Percentiles rank a stretch among this genome's conserved stretches.
These are phyloP conservation scores for Etheostoma nigrum DNA, from an alignment of 2,797 vertebrate species.

Conservation along the genomic window DNA sequence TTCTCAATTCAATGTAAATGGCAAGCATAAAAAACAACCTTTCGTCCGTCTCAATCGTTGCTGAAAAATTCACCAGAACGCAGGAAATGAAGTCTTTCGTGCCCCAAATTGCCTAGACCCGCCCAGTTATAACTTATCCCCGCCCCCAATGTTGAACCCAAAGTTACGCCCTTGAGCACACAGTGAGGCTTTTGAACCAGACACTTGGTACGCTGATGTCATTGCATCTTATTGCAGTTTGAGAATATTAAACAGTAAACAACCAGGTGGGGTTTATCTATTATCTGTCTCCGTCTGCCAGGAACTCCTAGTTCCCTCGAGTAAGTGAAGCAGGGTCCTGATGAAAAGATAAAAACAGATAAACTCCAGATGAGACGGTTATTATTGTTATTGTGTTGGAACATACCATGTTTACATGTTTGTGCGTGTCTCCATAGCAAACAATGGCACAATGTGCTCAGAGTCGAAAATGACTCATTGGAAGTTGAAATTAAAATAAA, in stretches of 20 bases:
- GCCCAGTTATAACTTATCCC: no score
- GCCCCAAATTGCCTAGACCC: no score
- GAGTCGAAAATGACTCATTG: constrained; percentile 52
- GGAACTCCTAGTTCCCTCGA: constrained; percentile 41
- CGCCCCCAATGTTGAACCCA: no score
- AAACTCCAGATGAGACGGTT: constrained; percentile 76
- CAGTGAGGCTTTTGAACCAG: constrained; percentile 15
- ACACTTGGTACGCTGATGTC: constrained; percentile 52
- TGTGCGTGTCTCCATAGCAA: constrained; percentile 52
- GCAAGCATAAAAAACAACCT: no score
- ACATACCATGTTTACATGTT: constrained; percentile 77
- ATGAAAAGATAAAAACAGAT: constrained; percentile 76
- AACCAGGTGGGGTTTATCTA: constrained; percentile 59
- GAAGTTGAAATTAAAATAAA: constrained; percentile 41
- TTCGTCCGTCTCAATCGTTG: no score
- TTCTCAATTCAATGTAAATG: no score
- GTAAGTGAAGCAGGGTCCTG: constrained; percentile 50
- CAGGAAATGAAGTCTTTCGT: no score
- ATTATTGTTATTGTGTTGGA: constrained; percentile 73
- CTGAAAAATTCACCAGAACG: no score
- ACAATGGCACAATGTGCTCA: constrained; percentile 13
- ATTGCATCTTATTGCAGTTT: constrained; percentile 56
- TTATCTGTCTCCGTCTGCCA: constrained; percentile 60
- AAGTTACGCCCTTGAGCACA: not conserved
- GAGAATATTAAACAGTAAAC: constrained; percentile 49